Percentiles rank a stretch among this genome's conserved stretches.
These are phyloP conservation scores for Tricholaema leucomelas DNA, from an alignment of 2,113 vertebrate genomes.

Conservation along the genomic window DNA sequence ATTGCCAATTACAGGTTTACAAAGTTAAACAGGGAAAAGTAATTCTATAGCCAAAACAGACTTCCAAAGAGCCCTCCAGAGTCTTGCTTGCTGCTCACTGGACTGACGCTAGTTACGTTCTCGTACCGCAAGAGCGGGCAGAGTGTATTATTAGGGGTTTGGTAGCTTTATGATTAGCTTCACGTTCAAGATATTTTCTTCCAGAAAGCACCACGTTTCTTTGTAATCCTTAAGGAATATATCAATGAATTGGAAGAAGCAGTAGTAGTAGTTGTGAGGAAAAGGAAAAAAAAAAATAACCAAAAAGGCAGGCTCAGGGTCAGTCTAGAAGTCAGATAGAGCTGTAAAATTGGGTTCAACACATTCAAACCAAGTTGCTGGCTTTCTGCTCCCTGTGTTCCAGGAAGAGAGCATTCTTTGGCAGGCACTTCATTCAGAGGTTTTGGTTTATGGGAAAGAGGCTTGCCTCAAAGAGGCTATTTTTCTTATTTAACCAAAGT, in stretches of 20 bases:
- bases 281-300: conserved; percentile 49
- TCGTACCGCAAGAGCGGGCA: conserved; percentile 55
- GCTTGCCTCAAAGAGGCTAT: conserved; percentile 68
- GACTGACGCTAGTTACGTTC: conserved; percentile 52
- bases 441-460: conserved; percentile 70
- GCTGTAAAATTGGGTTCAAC: conserved; percentile 54
- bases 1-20: conserved; percentile 72
- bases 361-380: conserved; percentile 58
- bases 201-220: conserved; percentile 32
- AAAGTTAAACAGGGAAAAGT: conserved; percentile 60
- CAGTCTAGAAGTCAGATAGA: conserved; percentile 46
- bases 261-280: background rate
- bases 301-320: conserved; percentile 10
- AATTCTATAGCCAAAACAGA: conserved; percentile 52
- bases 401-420: conserved; percentile 68
- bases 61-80: conserved; percentile 49
- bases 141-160: conserved; percentile 27
- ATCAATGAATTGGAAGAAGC: conserved; percentile 18
- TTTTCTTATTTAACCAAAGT: conserved; percentile 68
- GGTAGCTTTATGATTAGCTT: conserved; percentile 58
- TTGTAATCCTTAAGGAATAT: conserved; percentile 39
- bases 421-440: conserved; percentile 55
- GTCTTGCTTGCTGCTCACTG: conserved; percentile 46
- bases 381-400: conserved; percentile 64
- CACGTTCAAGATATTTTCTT: conserved; percentile 28